A percentile compares a stretch with the other conserved stretches of the same genome.
phyloP scores from a whole-genome alignment of 2,888 invertebrate species.

The Archips crataeganus region DNA sequence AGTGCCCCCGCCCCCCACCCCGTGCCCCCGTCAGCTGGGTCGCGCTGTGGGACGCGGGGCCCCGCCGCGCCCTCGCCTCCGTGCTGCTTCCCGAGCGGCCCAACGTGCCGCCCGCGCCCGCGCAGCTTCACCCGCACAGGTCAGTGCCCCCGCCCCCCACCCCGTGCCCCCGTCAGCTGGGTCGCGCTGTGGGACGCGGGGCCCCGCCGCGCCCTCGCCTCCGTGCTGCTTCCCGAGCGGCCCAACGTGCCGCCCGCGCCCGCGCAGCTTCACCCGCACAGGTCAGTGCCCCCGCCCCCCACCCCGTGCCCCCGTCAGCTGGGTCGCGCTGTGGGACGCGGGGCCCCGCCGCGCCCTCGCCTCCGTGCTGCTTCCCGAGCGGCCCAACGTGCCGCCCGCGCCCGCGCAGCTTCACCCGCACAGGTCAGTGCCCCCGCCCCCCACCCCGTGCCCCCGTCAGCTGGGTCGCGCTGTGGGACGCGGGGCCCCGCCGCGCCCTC shows the following conservation, averaged over 20 bases:
- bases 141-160: conserved; percentile 78
- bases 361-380: conserved; percentile 89
- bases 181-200: too few relatives aligned
- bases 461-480: conserved; percentile 58
- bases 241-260: conserved; percentile 92
- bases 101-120: too few relatives aligned
- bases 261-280: conserved; percentile 59
- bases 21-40: too few relatives aligned
- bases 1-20: background rate
- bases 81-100: too few relatives aligned
- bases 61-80: too few relatives aligned
- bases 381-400: conserved; percentile 91
- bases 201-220: conserved; percentile 54
- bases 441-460: conserved; percentile 92
- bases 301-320: conserved; percentile 93
- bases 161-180: conserved; percentile 92
- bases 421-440: conserved; percentile 77
- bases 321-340: too few relatives aligned
- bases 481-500: conserved; percentile 50
- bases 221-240: conserved; percentile 89
- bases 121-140: conserved; percentile 22
- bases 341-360: conserved; percentile 56
- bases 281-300: conserved; percentile 78
- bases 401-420: conserved; percentile 67
- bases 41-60: conserved; percentile 55